Evolutionary conservation across 2,888 invertebrate species (phyloP).

Genomic region (Epiblema foenella): DNA sequence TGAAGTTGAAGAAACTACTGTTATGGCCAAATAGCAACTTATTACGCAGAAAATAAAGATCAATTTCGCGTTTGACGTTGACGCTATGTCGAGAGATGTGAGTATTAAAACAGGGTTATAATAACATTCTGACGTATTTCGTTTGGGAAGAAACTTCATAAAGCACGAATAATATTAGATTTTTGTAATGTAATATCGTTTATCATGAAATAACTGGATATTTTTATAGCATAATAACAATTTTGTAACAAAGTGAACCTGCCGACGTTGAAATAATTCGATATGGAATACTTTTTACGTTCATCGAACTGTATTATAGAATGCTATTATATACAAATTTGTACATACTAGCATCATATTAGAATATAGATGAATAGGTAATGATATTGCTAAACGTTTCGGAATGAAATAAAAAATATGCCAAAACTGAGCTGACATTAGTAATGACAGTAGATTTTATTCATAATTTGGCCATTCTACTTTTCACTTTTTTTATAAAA

Average conservation of each 20-base stretch:
- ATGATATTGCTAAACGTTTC: background rate
- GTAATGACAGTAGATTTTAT: background rate
- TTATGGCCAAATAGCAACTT: no score
- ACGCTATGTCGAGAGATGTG: background rate
- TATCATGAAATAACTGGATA: slow-evolving; percentile 6
- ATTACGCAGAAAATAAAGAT: background rate
- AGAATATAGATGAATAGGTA: background rate
- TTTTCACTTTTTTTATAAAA: no score
- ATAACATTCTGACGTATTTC: background rate
- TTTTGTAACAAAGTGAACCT: slow-evolving; percentile 20
- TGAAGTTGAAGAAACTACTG: no score
- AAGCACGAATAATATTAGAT: background rate
- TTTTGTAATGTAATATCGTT: slow-evolving; percentile 5
- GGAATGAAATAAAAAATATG: background rate
- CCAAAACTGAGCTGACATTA: background rate
- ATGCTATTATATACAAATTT: no score
- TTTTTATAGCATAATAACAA: slow-evolving; percentile 15
- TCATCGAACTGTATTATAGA: slow-evolving; percentile 5
- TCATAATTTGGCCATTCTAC: no score
- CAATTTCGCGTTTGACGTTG: background rate
- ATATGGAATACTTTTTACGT: slow-evolving; percentile 19
- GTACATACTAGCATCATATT: background rate
- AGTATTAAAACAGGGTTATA: background rate
- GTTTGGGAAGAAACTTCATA: background rate
- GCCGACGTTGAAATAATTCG: slow-evolving; percentile 14